These are phyloP conservation scores for Gymnodraco acuticeps DNA, from an alignment of 2,797 vertebrate genomes.

Conservation along the genomic window DNA sequence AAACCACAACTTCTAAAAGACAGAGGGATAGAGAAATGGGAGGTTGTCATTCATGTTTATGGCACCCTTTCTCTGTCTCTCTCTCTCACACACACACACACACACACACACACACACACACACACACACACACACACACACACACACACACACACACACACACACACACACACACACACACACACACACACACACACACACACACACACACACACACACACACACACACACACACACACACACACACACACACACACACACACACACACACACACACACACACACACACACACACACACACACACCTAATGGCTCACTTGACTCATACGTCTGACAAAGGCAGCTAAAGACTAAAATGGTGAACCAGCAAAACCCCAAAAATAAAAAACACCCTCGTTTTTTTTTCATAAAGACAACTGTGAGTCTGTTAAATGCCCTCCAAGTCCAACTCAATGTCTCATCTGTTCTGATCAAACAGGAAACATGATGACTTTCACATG, in stretches of 20 bases:
- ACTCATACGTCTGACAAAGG: conserved; percentile 59
- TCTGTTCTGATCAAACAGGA: conserved; percentile 60
- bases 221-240: conserved; percentile 19
- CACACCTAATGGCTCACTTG: conserved; percentile 48
- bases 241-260: conserved; percentile 26
- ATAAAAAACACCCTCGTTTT: conserved; percentile 26
- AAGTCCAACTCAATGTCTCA: conserved; percentile 29
- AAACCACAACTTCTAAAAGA: conserved; percentile 39
- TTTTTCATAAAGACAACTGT: conserved; percentile 28
- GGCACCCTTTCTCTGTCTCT: neutral
- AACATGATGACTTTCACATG: conserved; percentile 58
- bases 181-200: conserved; percentile 28
- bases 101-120: conserved; percentile 7
- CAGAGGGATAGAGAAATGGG: conserved; percentile 33
- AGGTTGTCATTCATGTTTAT: conserved; percentile 57
- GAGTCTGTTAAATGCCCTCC: conserved; percentile 56
- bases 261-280: conserved; percentile 17
- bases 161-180: conserved; percentile 22
- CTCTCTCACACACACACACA: conserved; percentile 6
- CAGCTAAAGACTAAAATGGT: conserved; percentile 63
- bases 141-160: conserved; percentile 17
- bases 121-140: conserved; percentile 26
- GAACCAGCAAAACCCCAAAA: conserved; percentile 36
- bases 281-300: conserved; percentile 19
- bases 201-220: conserved; percentile 29